These are phyloP conservation scores for Chymomyza amoena DNA, from an alignment of 2,888 invertebrate species.

Conservation along the genomic window DNA sequence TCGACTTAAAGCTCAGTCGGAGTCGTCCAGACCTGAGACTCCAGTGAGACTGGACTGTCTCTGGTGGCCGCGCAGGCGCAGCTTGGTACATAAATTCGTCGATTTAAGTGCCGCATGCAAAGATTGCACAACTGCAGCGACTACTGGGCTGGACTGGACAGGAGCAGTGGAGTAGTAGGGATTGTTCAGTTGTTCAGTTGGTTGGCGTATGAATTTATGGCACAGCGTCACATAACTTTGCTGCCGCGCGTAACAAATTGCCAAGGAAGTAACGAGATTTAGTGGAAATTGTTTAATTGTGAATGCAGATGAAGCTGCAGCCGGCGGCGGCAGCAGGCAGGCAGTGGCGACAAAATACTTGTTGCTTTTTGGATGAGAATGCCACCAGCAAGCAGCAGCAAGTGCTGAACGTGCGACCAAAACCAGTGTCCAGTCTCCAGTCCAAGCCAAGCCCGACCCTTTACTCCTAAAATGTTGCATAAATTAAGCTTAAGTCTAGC, in stretches of 20 bases:
- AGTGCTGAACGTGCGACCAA: constrained; percentile 54
- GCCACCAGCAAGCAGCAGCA: constrained; percentile 14
- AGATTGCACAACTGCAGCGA: constrained; percentile 53
- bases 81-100: constrained; percentile 66
- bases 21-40: constrained; percentile 14
- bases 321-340: constrained; percentile 11
- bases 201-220: constrained; percentile 75
- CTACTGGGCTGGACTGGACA: constrained; percentile 11
- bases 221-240: constrained; percentile 77
- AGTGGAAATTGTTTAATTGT: constrained; percentile 78
- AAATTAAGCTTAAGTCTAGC: constrained; percentile 77
- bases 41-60: constrained; percentile 27
- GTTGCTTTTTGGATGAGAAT: constrained; percentile 43
- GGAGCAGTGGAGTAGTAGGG: constrained; percentile 20
- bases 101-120: constrained; percentile 68
- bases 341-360: constrained; percentile 64
- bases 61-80: constrained; percentile 59
- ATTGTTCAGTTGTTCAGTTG: constrained; percentile 33
- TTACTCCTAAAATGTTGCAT: constrained; percentile 58
- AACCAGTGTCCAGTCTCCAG: too few species aligned
- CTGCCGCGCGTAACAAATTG: constrained; percentile 77
- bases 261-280: constrained; percentile 77
- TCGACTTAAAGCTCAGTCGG: constrained; percentile 46
- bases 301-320: constrained; percentile 69
- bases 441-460: background rate